These are phyloP conservation scores for Mythimna impura DNA, from an alignment of 2,888 invertebrate genomes.

Conservation along the genomic window DNA sequence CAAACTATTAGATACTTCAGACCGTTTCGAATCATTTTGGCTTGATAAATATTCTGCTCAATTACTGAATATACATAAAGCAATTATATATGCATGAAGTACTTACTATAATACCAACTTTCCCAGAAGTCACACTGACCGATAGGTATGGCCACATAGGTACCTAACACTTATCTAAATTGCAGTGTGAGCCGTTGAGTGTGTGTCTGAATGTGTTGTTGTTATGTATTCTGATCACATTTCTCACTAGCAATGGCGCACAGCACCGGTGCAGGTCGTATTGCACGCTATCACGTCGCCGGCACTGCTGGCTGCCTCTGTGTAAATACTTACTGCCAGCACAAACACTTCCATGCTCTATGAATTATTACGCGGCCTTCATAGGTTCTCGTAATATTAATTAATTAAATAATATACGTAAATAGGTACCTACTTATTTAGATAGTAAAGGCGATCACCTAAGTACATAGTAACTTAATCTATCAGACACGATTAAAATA, in stretches of 20 bases:
- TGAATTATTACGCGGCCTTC: constrained; percentile 71
- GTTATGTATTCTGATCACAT: constrained; percentile 80
- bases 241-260: constrained; percentile 76
- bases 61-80: too few species aligned
- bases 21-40: too few species aligned
- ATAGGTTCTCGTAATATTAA: constrained; percentile 73
- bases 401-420: constrained; percentile 71
- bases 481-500: too few species aligned
- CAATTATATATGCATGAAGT: too few species aligned
- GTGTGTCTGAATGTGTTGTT: constrained; percentile 71
- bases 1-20: too few species aligned
- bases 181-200: constrained; percentile 66
- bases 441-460: constrained; percentile 7
- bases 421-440: constrained; percentile 43
- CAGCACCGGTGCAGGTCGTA: constrained; percentile 64
- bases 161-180: constrained; percentile 67
- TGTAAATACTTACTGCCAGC: constrained; percentile 64
- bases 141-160: constrained; percentile 46
- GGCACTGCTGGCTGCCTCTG: constrained; percentile 36
- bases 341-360: constrained; percentile 63
- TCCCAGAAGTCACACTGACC: constrained; percentile 33
- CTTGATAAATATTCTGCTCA: too few species aligned
- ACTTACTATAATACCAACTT: too few species aligned
- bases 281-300: constrained; percentile 72
- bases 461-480: too few species aligned